Conservation (phyloP, 2,113 vertebrate genomes). For the Penelope pileata region DNA sequence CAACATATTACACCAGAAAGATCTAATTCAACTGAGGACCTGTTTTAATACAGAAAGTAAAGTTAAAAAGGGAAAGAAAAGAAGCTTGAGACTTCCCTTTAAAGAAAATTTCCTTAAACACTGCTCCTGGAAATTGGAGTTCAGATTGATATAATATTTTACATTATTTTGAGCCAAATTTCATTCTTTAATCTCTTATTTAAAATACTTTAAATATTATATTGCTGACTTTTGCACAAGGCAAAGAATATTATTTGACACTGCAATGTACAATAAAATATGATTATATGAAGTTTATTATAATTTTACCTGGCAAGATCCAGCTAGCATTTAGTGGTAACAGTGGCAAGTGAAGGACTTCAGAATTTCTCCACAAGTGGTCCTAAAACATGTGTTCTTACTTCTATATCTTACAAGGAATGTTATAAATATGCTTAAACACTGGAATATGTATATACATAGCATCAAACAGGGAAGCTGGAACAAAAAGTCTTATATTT, state of each 20-base stretch:
- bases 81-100: background rate
- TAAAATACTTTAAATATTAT: background rate
- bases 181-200: background rate
- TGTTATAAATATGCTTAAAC: conserved; percentile 31
- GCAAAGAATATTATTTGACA: background rate
- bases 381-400: background rate
- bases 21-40: background rate
- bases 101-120: background rate
- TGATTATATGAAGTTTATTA: background rate
- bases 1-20: background rate
- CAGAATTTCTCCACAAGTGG: background rate
- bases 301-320: background rate
- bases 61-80: background rate
- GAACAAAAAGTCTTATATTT: background rate
- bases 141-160: background rate
- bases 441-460: conserved; percentile 18
- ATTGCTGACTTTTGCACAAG: background rate
- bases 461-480: background rate
- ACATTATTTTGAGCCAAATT: background rate
- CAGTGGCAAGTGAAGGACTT: background rate
- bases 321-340: background rate
- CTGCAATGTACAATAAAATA: background rate
- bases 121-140: background rate
- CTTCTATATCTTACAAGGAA: background rate
- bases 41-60: background rate